Conservation (phyloP, 2,113 vertebrate species). For the Neogale vison region DNA sequence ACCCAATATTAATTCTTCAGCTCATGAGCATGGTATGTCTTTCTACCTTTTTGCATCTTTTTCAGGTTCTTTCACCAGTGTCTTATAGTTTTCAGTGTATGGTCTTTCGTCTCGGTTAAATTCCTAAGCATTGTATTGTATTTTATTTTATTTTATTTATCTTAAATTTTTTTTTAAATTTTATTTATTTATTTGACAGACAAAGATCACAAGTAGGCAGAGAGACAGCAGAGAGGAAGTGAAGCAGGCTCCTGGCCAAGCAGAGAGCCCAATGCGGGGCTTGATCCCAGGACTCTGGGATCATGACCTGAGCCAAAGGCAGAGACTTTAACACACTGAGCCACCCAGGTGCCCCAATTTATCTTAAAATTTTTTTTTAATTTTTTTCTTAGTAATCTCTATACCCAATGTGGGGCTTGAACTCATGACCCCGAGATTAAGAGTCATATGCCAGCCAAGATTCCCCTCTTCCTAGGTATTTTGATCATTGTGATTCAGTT, state of each 20-base stretch:
- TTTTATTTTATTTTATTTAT: neutral
- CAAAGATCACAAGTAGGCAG: no score
- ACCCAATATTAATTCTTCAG: neutral
- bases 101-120: neutral
- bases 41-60: neutral
- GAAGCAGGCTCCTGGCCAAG: no score
- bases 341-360: no score
- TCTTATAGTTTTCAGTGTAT: neutral
- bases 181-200: no score
- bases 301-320: no score
- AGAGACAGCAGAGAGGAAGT: no score
- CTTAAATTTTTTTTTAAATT: no score
- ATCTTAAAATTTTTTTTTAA: neutral
- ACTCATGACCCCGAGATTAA: neutral
- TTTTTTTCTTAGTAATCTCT: neutral
- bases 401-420: neutral
- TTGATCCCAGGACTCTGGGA: no score
- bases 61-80: neutral
- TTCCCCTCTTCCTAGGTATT: neutral
- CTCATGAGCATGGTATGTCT: neutral
- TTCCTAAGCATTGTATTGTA: neutral
- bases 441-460: neutral
- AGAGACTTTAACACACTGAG: no score
- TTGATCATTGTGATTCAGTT: neutral
- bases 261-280: no score